Conservation (phyloP, 2,113 vertebrate species). For the Tor tambroides region DNA sequence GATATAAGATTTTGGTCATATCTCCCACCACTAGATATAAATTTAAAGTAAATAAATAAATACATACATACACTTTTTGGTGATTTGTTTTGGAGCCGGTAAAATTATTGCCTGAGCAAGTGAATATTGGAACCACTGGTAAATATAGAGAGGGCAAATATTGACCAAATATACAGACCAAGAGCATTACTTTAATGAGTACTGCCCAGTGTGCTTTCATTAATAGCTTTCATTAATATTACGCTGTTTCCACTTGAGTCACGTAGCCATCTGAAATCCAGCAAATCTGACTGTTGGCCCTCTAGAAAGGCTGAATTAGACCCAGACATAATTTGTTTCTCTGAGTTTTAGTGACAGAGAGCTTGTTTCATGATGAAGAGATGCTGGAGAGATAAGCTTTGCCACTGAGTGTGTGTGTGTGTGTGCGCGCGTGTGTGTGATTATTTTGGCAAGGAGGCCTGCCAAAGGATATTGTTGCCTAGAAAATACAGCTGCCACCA, state of each 20-base stretch:
- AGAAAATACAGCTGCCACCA: slow-evolving; percentile 28
- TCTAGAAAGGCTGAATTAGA: slow-evolving; percentile 9
- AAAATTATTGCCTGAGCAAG: background rate
- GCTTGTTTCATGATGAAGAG: slow-evolving; percentile 21
- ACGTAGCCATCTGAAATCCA: background rate
- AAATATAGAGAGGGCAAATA: background rate
- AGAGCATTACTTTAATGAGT: slow-evolving; percentile 5
- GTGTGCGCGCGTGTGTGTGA: slow-evolving; percentile 4
- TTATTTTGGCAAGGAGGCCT: background rate
- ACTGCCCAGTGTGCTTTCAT: background rate
- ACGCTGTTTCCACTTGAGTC: background rate
- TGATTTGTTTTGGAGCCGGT: background rate
- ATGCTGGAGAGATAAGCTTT: background rate
- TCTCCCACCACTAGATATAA: no score
- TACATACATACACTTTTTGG: no score
- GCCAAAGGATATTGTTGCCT: slow-evolving; percentile 25
- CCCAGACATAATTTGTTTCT: slow-evolving; percentile 14
- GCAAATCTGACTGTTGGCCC: slow-evolving; percentile 8
- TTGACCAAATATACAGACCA: slow-evolving; percentile 13
- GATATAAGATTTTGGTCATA: no score
- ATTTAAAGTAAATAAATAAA: no score
- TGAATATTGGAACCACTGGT: background rate
- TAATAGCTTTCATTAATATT: slow-evolving; percentile 19
- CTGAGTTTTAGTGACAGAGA: background rate
- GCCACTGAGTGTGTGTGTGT: background rate